Evolutionary conservation across 2,888 invertebrate genomes (phyloP), one percentile per base, ranked within the genome.

Genomic region (Troglohyphantes excavatus): DNA sequence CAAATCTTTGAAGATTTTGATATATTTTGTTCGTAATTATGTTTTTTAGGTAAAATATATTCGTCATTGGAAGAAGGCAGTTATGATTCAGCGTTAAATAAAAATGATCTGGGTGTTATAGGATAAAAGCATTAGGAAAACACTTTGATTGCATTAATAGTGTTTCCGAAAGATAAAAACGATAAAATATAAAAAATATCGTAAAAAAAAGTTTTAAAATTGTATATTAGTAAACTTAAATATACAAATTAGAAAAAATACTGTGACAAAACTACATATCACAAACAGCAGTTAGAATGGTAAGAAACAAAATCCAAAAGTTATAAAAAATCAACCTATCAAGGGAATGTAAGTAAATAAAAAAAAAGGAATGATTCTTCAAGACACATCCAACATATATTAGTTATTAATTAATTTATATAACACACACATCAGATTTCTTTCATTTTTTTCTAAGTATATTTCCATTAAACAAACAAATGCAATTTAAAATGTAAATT

Each of bases 231-330:
- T 63, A 63, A 65, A 72, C 46, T 29, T 19, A 23, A 68, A 78
- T 78, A 65, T 78, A 61, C 65, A 78, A 33, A 68, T 53, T 53
- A 53, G 53, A 68, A 61, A n/a, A 65, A 65, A 78, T 65, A 78
- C 65, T 78, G 61, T 19, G 33, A 59, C 53, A 53, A 75, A 29
- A 39, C 43, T n/a, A 78, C 61, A 53, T 17, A 29, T 76, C 61
- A 70, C 72, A 78, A 65, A 65, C n/a, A 63, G 65, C 6, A 61
- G 23, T 76, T 70, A 70, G 33, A 68, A 46, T 27, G n/a, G 5
- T 72, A 26, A 72, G 17, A 72, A 72, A 72, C 46, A 72, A 72
- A 70, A 39, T 33, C 53, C 53, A 53, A 39, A 39, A 13, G 39
- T 21, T 43, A 39, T 21, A 13, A 27, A 33, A 67, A 70, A 43